These are phyloP conservation scores for Cyanocitta stelleri DNA, from an alignment of 2,113 vertebrate genomes.

Conservation along the genomic window DNA sequence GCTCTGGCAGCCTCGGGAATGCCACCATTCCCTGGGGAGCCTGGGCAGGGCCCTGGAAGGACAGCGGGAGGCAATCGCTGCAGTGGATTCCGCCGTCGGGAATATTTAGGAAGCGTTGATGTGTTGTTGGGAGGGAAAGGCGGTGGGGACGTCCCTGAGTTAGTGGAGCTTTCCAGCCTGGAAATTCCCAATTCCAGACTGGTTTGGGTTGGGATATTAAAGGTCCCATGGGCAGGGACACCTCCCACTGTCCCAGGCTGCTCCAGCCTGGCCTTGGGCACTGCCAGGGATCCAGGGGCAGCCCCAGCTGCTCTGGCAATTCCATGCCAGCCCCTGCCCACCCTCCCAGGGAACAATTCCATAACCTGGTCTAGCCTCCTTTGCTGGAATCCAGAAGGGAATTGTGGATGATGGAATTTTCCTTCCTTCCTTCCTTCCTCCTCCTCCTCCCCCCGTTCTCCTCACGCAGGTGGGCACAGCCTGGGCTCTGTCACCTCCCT, in stretches of 20 bases:
- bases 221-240: background rate
- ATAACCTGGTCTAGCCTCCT: fast-evolving
- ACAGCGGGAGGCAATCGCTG: background rate
- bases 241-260: background rate
- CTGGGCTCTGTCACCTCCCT: background rate
- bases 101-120: background rate
- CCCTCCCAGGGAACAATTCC: background rate
- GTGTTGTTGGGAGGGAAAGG: background rate
- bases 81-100: background rate
- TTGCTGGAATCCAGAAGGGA: background rate
- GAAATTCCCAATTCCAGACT: background rate
- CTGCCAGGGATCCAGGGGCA: background rate
- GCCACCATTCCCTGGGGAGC: background rate
- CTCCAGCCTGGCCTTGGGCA: background rate
- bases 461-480: too few species aligned
- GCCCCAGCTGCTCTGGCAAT: background rate
- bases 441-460: background rate
- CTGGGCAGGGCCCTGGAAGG: too few species aligned
- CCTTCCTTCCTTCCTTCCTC: fast-evolving
- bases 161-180: background rate
- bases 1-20: background rate
- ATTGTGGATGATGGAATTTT: background rate
- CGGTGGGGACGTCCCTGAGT: background rate
- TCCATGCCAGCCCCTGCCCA: background rate
- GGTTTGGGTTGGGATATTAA: background rate